A percentile compares a stretch with the other conserved stretches of the same genome.
Evolutionary conservation across 1,140 invertebrate genomes (phyloP).

Genomic region (Lerema accius): DNA sequence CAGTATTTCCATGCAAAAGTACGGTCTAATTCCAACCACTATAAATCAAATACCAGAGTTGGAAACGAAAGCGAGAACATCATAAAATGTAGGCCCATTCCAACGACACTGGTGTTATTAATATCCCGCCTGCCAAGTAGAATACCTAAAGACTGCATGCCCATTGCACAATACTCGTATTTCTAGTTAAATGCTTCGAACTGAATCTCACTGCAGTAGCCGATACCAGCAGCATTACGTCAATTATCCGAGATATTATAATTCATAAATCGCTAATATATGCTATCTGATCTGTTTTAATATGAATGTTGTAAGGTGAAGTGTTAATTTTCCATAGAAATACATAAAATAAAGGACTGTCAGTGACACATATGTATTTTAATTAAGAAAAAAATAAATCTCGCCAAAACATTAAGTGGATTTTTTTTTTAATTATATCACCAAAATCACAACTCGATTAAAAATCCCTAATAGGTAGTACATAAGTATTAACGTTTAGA

Average conservation of each 20-base stretch:
- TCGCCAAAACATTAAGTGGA: too few relatives aligned
- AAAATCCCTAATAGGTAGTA: too few relatives aligned
- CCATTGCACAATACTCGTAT: conserved; percentile 19
- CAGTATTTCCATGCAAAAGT: too few relatives aligned
- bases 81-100: not conserved
- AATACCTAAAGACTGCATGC: conserved; percentile 3
- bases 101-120: not conserved
- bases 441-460: too few relatives aligned
- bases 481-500: too few relatives aligned
- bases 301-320: too few relatives aligned
- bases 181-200: conserved; percentile 25
- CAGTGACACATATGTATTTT: too few relatives aligned
- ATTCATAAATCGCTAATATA: not conserved
- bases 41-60: not conserved
- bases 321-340: conserved; percentile 6
- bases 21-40: too few relatives aligned
- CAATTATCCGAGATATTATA: not conserved
- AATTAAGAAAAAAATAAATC: too few relatives aligned
- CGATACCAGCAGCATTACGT: not conserved
- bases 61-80: not conserved
- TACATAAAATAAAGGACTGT: too few relatives aligned
- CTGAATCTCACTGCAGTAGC: conserved; percentile 6
- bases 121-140: not conserved
- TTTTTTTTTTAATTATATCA: too few relatives aligned
- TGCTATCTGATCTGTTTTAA: too few relatives aligned